A percentile compares a stretch with the other conserved stretches of the same genome.
Conservation (phyloP, 1,140 invertebrate genomes). For the Olivierus martensii region DNA sequence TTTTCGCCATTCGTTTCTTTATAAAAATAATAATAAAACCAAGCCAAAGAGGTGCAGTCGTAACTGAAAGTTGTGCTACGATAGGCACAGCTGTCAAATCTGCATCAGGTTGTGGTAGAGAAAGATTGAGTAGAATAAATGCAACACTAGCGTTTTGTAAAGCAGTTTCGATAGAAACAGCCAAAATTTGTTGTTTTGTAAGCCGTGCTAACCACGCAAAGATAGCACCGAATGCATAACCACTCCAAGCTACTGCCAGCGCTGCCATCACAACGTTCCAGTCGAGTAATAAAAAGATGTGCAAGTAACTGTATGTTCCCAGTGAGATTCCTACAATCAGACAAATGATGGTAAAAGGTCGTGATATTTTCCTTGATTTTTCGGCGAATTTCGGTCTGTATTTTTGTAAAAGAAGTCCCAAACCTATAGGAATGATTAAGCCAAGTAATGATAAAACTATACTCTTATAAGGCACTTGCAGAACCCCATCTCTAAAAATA, state of each 20-base stretch:
- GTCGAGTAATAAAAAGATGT: conserved; percentile 35
- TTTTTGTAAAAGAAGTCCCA: conserved; percentile 28
- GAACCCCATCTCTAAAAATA: conserved; percentile 14
- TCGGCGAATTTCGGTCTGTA: conserved; percentile 21
- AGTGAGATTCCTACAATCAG: conserved; percentile 33
- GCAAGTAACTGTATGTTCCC: conserved; percentile 32
- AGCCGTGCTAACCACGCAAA: conserved; percentile 5
- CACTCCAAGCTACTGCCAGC: conserved; percentile 34
- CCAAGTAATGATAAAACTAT: conserved; percentile 28
- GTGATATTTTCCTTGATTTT: conserved; percentile 17
- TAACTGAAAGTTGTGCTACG: conserved; percentile 24
- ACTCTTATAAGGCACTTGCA: conserved; percentile 32
- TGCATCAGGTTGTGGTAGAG: conserved; percentile 29
- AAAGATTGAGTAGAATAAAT: conserved; percentile 53
- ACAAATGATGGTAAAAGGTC: conserved; percentile 32
- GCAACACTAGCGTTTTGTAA: conserved; percentile 48
- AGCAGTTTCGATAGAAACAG: conserved; percentile 7
- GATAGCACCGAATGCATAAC: conserved; percentile 33
- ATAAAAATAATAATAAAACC: neutral
- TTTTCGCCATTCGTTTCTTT: too few relatives aligned
- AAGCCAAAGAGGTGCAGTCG: conserved; percentile 18
- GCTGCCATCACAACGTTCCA: conserved; percentile 25
- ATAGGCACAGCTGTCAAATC: conserved; percentile 31
- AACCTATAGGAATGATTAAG: conserved; percentile 31
- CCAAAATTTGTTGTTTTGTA: conserved; percentile 2